Percentiles rank a stretch among this genome's conserved stretches.
These are phyloP conservation scores for Alosa sapidissima DNA, from an alignment of 2,797 vertebrate genomes.

Conservation along the genomic window DNA sequence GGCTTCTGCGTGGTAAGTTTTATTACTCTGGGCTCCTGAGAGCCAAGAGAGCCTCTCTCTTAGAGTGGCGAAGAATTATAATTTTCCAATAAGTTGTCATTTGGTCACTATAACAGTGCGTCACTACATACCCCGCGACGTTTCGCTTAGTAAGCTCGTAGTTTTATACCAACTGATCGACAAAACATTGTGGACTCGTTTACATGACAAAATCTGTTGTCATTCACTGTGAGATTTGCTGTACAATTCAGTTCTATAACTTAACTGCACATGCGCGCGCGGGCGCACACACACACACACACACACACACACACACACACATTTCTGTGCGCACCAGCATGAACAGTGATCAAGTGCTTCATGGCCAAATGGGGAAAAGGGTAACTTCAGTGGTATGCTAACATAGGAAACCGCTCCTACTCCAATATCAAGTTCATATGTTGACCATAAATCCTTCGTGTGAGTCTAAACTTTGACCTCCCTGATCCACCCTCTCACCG, in stretches of 20 bases:
- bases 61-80: neutral
- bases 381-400: conserved; percentile 23
- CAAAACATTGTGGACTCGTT: neutral
- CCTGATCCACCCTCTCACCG: conserved; percentile 3
- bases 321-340: conserved; percentile 16
- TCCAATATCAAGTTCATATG: conserved; percentile 37
- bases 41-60: neutral
- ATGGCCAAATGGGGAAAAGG: conserved; percentile 28
- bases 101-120: neutral
- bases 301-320: neutral
- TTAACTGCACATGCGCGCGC: neutral
- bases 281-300: neutral
- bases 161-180: neutral
- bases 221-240: neutral
- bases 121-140: neutral
- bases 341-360: conserved; percentile 7
- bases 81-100: neutral
- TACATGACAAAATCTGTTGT: neutral
- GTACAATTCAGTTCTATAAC: neutral
- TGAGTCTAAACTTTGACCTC: conserved; percentile 20
- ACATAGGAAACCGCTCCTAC: conserved; percentile 15
- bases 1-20: conserved; percentile 20
- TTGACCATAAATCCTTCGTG: conserved; percentile 25
- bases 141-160: neutral
- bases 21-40: neutral